Percentiles rank a stretch among this genome's conserved stretches.
phyloP scores from a whole-genome alignment of 2,888 invertebrate genomes.

The Xylophagus ater region DNA sequence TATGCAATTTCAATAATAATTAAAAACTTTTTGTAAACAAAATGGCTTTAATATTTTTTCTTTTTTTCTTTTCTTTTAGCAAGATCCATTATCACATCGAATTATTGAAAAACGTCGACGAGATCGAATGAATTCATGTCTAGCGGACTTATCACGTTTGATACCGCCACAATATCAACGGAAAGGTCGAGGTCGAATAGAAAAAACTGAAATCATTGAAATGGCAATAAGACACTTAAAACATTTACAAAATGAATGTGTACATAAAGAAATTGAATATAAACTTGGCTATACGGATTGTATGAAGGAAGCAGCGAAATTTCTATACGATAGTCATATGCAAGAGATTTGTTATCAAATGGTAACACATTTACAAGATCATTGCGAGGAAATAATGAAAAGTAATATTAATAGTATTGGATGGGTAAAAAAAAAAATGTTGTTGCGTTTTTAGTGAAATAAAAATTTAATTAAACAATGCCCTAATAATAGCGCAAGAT shows the following conservation, averaged over 20 bases:
- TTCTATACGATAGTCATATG: slow-evolving; percentile 74
- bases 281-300: slow-evolving; percentile 85
- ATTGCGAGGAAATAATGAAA: slow-evolving; percentile 55
- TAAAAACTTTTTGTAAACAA: no score
- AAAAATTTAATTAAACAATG: no score
- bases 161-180: slow-evolving; percentile 89
- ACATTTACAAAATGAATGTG: slow-evolving; percentile 60
- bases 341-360: slow-evolving; percentile 74
- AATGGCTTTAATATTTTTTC: no score
- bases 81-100: slow-evolving; percentile 96
- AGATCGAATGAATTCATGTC: slow-evolving; percentile 95
- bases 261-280: slow-evolving; percentile 45
- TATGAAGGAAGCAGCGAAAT: slow-evolving; percentile 78
- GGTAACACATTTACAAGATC: slow-evolving; percentile 71
- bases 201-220: slow-evolving; percentile 96
- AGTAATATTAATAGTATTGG: no score
- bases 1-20: no score
- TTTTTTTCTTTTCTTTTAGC: slow-evolving; percentile 39
- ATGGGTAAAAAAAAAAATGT: no score
- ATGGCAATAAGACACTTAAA: slow-evolving; percentile 95
- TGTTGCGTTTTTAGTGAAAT: background rate
- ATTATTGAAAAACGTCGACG: slow-evolving; percentile 92
- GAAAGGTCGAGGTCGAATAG: slow-evolving; percentile 89
- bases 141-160: slow-evolving; percentile 84
- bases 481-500: no score